phyloP scores from a whole-genome alignment of 2,888 invertebrate genomes.

The Stenurella melanura region DNA sequence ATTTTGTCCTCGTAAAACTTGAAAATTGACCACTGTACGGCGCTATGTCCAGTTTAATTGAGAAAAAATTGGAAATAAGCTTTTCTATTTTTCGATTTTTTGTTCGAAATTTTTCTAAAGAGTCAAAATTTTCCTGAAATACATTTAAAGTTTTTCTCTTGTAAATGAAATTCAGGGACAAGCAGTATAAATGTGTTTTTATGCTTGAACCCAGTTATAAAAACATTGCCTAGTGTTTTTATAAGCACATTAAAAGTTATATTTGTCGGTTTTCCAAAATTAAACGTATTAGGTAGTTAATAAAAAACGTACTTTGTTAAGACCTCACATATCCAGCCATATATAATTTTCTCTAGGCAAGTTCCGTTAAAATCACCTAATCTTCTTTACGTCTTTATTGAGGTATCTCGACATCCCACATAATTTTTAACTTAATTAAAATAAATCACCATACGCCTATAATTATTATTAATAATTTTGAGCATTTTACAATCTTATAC shows the following conservation, averaged over 20 bases:
- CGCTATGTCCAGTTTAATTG: no score
- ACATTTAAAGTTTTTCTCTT: no score
- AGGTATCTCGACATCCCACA: background rate
- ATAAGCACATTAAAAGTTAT: background rate
- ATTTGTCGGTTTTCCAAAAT: background rate
- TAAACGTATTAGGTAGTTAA: background rate
- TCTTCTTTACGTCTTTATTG: background rate
- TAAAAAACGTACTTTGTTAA: background rate
- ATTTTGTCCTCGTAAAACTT: no score
- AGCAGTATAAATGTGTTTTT: no score
- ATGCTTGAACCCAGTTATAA: background rate
- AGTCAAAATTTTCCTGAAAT: no score
- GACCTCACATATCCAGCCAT: background rate
- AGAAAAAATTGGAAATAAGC: no score
- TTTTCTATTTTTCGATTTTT: no score
- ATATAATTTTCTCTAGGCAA: conserved; percentile 5
- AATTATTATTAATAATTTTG: conserved; percentile 6
- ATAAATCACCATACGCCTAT: background rate
- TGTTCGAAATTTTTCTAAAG: no score
- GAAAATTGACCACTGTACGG: no score
- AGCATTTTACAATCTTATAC: background rate
- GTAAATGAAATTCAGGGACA: no score
- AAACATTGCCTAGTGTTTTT: background rate
- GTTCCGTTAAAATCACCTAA: conserved; percentile 24
- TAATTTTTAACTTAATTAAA: conserved; percentile 7